These are phyloP conservation scores for Chaetops frenatus DNA, from an alignment of 2,113 vertebrate species.

Conservation along the genomic window DNA sequence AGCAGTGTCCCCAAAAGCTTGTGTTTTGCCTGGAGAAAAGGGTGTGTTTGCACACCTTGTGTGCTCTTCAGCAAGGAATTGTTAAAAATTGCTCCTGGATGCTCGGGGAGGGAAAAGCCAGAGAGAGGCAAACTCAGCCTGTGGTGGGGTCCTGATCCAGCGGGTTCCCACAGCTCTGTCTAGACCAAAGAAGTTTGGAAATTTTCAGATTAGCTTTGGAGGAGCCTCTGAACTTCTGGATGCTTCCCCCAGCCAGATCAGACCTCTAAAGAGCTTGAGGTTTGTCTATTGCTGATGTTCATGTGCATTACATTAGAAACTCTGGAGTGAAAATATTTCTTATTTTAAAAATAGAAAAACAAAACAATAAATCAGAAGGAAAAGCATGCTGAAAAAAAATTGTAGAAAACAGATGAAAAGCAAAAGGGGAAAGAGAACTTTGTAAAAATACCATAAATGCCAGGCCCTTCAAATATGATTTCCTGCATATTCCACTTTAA, in stretches of 20 bases:
- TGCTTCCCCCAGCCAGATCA: background rate
- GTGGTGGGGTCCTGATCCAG: background rate
- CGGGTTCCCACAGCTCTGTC: background rate
- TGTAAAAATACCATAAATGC: constrained; percentile 67
- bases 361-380: constrained; percentile 70
- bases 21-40: background rate
- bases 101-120: background rate
- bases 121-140: background rate
- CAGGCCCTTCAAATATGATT: constrained; percentile 66
- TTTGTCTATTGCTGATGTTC: constrained; percentile 60
- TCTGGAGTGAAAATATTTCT: constrained; percentile 62
- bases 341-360: constrained; percentile 77
- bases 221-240: constrained; percentile 36
- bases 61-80: background rate
- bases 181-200: background rate
- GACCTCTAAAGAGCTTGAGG: constrained; percentile 44
- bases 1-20: accelerated
- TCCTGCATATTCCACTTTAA: constrained; percentile 58
- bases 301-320: constrained; percentile 66
- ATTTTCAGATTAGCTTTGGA: constrained; percentile 53
- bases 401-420: constrained; percentile 71
- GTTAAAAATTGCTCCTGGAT: background rate
- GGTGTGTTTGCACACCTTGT: background rate
- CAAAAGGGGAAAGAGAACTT: constrained; percentile 58
- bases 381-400: constrained; percentile 60